A percentile compares a stretch with the other conserved stretches of the same genome.
These are phyloP conservation scores for Theretra japonica DNA, from an alignment of 2,888 invertebrate species.

Conservation along the genomic window DNA sequence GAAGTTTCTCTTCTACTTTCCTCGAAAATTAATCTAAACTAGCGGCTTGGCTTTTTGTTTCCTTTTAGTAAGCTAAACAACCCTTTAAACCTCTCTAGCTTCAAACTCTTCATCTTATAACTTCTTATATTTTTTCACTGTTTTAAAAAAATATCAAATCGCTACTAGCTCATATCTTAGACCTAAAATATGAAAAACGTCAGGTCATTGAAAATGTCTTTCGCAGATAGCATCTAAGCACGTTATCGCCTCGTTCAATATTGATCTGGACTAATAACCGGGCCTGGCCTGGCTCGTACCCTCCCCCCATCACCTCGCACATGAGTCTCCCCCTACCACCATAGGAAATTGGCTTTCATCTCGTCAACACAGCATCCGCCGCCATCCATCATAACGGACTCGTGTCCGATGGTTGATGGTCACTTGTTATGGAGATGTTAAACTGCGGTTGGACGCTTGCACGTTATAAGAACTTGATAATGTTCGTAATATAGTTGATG, in stretches of 20 bases:
- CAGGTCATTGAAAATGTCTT: conserved; percentile 24
- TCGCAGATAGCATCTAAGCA: conserved; percentile 18
- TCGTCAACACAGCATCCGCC: background rate
- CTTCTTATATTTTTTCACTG: too few species aligned
- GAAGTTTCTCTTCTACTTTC: too few species aligned
- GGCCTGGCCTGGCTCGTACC: background rate
- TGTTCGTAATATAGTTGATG: background rate
- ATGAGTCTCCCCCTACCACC: background rate
- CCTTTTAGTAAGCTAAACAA: too few species aligned
- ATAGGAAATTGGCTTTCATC: conserved; percentile 19
- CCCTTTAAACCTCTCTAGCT: too few species aligned
- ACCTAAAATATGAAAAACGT: conserved; percentile 21
- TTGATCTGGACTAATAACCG: conserved; percentile 18
- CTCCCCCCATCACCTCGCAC: background rate
- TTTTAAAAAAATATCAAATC: background rate
- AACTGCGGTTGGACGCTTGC: background rate
- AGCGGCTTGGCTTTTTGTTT: too few species aligned
- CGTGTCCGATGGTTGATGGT: conserved; percentile 8
- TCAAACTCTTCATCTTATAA: too few species aligned
- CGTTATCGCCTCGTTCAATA: conserved; percentile 23
- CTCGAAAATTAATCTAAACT: too few species aligned
- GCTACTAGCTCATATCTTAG: background rate
- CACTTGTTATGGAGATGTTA: background rate
- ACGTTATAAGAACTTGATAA: background rate
- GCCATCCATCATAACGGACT: conserved; percentile 9